Evolutionary conservation across 2,797 vertebrate species (phyloP).

Genomic region (Parauchenoglanis ngamensis): DNA sequence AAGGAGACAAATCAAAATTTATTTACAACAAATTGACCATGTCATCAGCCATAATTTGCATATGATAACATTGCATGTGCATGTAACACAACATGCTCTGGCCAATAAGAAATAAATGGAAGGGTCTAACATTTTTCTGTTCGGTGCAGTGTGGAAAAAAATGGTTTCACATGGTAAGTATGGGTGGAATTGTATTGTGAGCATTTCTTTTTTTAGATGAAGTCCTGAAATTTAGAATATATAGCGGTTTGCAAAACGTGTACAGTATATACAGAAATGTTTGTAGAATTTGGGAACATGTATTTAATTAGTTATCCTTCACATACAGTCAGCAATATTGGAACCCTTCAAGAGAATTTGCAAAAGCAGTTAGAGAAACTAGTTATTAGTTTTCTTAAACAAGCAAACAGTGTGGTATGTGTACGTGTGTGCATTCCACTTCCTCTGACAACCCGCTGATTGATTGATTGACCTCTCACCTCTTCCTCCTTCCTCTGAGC

Average conservation of each 20-base stretch:
- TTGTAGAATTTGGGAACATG: not conserved
- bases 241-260: not conserved
- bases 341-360: not conserved
- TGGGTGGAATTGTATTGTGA: not conserved
- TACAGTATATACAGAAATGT: not conserved
- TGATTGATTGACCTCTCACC: constrained; percentile 72
- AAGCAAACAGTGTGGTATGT: not conserved
- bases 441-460: constrained; percentile 57
- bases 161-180: not conserved
- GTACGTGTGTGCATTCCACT: constrained; percentile 39
- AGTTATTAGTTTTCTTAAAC: not conserved
- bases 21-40: not conserved
- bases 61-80: not conserved
- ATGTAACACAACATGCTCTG: not conserved
- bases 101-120: not conserved
- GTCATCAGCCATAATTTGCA: not conserved
- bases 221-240: not conserved
- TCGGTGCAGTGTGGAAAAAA: not conserved
- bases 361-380: not conserved
- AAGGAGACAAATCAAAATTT: no score
- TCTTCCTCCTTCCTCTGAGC: constrained; percentile 63
- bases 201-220: not conserved
- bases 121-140: not conserved
- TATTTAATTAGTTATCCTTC: not conserved
- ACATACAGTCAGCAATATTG: not conserved